Evolutionary conservation across 1,140 invertebrate genomes (phyloP), one percentile per base, ranked within the genome.

Genomic region (Pogonus chalceus): DNA sequence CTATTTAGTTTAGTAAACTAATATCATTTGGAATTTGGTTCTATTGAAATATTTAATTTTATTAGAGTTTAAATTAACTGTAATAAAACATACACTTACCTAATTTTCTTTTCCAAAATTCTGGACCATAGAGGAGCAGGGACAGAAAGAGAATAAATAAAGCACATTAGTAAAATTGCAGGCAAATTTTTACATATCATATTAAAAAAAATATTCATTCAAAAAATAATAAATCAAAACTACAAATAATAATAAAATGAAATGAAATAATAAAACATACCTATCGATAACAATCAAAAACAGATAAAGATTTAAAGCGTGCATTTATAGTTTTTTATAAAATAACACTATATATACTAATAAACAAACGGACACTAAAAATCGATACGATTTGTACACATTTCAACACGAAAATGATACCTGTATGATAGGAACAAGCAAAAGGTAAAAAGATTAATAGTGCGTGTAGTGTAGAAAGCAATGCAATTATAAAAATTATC

Each of bases 101-200:
- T 81, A 71, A 84, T 81, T 76, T 84, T 85, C 74, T 81, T 86
- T 75, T 86, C 84, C 79, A 84, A 73, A 74, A 86, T 86, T 73
- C 83, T 85, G 78, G 55, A 51, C 49, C 60, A 64, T 50, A 52
- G 57, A 58, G 49, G 35, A 53, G 23, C 35, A 63, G 60, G 60
- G 47, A 61, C 58, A 52, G 52, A 59, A 60, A 55, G 43, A 62
- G 43, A 50, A 35, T 16, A 49, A 55, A 22, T 31, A 22, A 52
- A 54, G 26, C 14, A 51, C 46, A 58, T 55, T 23, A 43, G 46
- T 51, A 59, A 37, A 56, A 23, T 49, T 20, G 47, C 55, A 54
- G 46, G 37, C 53, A 53, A 43, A 47, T 52, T 47, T 22, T 49
- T 35, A 24, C 53, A 47, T 54, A 23, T 48, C 35, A 46, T 49